Evolutionary conservation across 1,140 invertebrate genomes (phyloP), one percentile per base, ranked within the genome.

Genomic region (Pseudomyrmex gracilis): DNA sequence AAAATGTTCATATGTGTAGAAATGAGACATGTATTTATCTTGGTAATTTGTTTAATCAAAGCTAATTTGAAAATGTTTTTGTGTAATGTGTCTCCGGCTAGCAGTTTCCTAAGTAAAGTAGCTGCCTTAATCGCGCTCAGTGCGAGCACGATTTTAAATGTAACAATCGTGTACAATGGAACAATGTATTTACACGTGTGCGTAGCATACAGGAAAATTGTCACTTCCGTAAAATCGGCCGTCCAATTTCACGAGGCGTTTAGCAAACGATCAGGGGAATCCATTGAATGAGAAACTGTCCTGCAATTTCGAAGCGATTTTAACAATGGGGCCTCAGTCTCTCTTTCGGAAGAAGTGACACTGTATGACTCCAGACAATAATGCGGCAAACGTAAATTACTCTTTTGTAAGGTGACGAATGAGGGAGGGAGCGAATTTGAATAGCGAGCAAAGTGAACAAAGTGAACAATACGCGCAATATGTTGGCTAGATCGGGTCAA

Each of bases 391-490:
- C 83, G 87, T 88, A 89, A 90, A 90, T 90, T 90, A 85, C 84
- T 83, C 7, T 82, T 85, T 83, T 66, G 89, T 47, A 64, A 66
- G 74, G 49, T 60, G 63, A 76, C 12, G 22, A 53, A 20, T 15
- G 34, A 60, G 13, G n/a, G 43, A 82, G 57, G 60, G 70, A 63
- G 4, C n/a, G n/a, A 70, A 82, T 88, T 84, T 90, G 73, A 90
- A 89, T 90, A 63, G 85, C 8, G 76, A 83, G 82, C 83, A 86
- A 86, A 84, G 58, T 83, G 85, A 87, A 90, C 89, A 90, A 91
- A 83, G 73, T 85, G 87, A 87, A 90, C 90, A 91, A 91, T 91
- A 73, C 80, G 82, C 22, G 66, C 85, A 82, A 90, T 91, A 90
- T 90, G 89, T 89, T 85, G 64, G 57, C 67, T 82, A 80, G 82